Evolutionary conservation across 2,113 vertebrate species (phyloP).

Genomic region (Rhizomys pruinosus): DNA sequence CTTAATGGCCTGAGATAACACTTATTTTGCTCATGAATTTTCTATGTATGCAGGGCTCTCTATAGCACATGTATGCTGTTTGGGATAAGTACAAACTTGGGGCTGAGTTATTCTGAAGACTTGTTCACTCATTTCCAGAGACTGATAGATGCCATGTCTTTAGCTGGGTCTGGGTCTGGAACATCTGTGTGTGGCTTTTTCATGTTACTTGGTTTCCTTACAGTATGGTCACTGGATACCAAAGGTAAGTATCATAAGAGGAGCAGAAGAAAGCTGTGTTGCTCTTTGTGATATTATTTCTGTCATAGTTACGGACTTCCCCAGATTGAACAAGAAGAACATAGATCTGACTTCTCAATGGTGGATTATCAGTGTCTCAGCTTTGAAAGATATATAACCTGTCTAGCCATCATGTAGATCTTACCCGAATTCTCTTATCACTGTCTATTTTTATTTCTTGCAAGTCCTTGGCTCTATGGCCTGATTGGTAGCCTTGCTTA

Average conservation of each 20-base stretch:
- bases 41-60: not conserved
- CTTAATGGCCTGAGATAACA: not conserved
- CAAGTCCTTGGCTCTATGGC: not conserved
- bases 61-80: not conserved
- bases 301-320: not conserved
- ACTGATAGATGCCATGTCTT: not conserved
- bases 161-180: not conserved
- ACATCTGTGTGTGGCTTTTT: not conserved
- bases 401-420: not conserved
- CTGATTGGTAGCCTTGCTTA: not conserved
- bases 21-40: slow-evolving; percentile 32
- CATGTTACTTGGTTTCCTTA: slow-evolving; percentile 10
- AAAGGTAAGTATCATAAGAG: not conserved
- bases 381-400: not conserved
- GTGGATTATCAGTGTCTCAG: not conserved
- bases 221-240: not conserved
- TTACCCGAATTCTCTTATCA: not conserved
- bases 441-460: slow-evolving; percentile 11
- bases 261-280: not conserved
- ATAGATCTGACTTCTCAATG: not conserved
- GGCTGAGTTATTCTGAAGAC: not conserved
- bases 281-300: not conserved
- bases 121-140: not conserved
- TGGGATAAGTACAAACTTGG: not conserved
- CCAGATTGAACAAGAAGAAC: not conserved